phyloP scores from a whole-genome alignment of 2,888 invertebrate species.

The Meliscaeva auricollis region DNA sequence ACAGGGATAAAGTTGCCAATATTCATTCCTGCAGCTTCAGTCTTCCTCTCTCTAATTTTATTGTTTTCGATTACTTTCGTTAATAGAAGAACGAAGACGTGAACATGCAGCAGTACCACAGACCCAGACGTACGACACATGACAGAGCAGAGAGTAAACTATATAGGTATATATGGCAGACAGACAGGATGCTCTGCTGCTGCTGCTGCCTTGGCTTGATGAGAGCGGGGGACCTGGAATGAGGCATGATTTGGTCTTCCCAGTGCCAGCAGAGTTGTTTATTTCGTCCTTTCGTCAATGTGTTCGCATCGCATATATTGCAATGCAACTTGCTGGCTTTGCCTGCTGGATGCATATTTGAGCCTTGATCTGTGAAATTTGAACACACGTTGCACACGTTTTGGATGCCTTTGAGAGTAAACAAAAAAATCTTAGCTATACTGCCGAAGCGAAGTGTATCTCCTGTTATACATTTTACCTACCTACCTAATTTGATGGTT shows the following conservation, averaged over 20 bases:
- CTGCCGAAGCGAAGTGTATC: neutral
- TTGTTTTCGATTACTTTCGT: constrained; percentile 76
- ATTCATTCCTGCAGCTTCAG: constrained; percentile 60
- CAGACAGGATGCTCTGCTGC: constrained; percentile 43
- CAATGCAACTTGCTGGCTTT: constrained; percentile 49
- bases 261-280: constrained; percentile 65
- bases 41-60: constrained; percentile 72
- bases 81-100: constrained; percentile 56
- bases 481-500: constrained; percentile 3
- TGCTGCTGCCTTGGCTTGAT: neutral
- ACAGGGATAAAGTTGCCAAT: constrained; percentile 66
- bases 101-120: constrained; percentile 1
- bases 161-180: neutral
- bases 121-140: neutral
- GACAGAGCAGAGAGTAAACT: neutral
- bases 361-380: constrained; percentile 72
- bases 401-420: constrained; percentile 43
- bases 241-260: constrained; percentile 34
- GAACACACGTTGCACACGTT: constrained; percentile 72
- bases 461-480: neutral
- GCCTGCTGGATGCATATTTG: constrained; percentile 64
- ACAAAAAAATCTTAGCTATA: constrained; percentile 51
- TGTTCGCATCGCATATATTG: constrained; percentile 35
- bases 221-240: constrained; percentile 6
- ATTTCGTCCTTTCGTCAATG: constrained; percentile 70